Conservation (phyloP, 2,797 vertebrate genomes). For the Toxotes lorentzi region DNA sequence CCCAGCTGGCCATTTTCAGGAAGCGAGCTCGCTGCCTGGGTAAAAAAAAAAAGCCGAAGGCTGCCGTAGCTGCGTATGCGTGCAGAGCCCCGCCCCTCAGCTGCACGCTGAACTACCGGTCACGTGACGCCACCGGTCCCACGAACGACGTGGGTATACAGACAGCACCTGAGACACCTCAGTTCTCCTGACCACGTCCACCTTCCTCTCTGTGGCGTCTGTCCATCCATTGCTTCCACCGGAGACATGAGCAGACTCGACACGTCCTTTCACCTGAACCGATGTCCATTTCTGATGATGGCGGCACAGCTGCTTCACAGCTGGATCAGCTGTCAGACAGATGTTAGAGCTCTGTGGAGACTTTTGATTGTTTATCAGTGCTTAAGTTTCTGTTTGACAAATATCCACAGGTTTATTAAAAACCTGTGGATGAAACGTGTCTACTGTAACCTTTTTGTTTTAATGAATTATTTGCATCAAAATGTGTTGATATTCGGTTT, state of each 20-base stretch:
- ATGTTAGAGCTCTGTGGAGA: not conserved
- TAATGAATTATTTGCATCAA: no score
- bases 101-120: rapidly evolving
- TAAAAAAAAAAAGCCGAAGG: not conserved
- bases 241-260: no score
- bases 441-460: no score
- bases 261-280: not conserved
- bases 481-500: no score
- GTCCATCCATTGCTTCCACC: not conserved
- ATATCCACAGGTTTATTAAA: no score
- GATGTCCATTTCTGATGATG: not conserved
- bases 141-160: no score
- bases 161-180: not conserved
- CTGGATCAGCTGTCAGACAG: not conserved
- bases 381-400: no score
- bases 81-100: not conserved
- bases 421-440: no score
- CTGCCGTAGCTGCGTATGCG: constrained; percentile 54
- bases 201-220: no score
- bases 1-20: constrained; percentile 82
- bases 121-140: not conserved
- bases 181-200: no score
- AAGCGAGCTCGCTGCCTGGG: not conserved
- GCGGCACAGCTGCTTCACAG: not conserved
- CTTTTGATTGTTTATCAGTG: no score